Base-by-base conservation (phyloP, 2,888 invertebrate genomes). In the Pollenia amentaria region DNA sequence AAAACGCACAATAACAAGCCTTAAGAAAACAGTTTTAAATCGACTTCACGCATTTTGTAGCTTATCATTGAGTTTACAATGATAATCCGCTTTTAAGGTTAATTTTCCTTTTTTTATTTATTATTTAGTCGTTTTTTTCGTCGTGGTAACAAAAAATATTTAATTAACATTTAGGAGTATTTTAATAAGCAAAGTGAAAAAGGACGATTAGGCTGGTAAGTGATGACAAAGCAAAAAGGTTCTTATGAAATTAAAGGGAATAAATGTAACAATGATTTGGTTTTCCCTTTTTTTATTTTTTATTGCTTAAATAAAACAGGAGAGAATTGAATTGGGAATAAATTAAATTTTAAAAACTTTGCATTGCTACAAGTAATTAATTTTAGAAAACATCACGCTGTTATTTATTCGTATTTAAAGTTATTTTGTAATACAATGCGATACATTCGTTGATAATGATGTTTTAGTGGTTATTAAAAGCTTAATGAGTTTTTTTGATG, bases 81-180 rank as follows among this genome's bases (percentile, higher is more conserved):
- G 83, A 86, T 86, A 86, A 86, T 83, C 82, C 82, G 76, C 83
- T 83, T 79, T 83, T 79, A 83, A 79, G 79, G 75, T 83, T 65
- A 83, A 86, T 70, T 86, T 86, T 86, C 51, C 40, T 69, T 85
- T 53, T n/a, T 86, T 79, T 75, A 64, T 82, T 75, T 79, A 38
- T 70, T 75, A 42, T 70, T 72, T 44, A 64, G 46, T 67, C 73
- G 7, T 29, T 62, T 57, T 46, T 76, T 80, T 76, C 11, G 6
- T 69, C 29, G 14, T 21, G 29, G 14, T 51, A 48, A 67, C 10
- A 55, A 51, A 40, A 77, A 79, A 55, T 82, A 78, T 83, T 83
- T 86, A 83, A 86, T 86, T 86, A 86, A 86, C 86, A 79, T 83
- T 83, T 76, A 55, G 75, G 12, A 75, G 85, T 18, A 46, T 83